phyloP scores from a whole-genome alignment of 1,140 invertebrate species.

The Drosophila varians region DNA sequence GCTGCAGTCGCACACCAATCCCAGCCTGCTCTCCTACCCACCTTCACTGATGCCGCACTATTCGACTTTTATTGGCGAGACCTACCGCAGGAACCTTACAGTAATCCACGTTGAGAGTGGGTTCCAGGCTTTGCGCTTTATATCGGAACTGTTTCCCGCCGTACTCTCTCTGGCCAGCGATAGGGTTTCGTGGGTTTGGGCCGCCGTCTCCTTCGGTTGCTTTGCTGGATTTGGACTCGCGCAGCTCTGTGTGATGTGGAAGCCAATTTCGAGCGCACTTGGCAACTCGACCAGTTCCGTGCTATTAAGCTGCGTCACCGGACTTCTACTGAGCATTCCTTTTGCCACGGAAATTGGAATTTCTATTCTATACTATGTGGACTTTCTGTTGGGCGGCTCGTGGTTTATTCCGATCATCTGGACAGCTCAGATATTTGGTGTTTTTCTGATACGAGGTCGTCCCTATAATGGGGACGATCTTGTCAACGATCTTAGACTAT shows the following conservation, averaged over 20 bases:
- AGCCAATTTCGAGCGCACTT: constrained; percentile 87
- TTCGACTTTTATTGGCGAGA: constrained; percentile 80
- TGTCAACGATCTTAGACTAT: constrained; percentile 87
- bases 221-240: constrained; percentile 94
- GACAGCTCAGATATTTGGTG: constrained; percentile 89
- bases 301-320: constrained; percentile 92
- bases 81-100: constrained; percentile 73
- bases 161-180: constrained; percentile 88
- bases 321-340: constrained; percentile 92
- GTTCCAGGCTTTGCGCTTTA: constrained; percentile 91
- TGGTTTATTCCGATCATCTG: constrained; percentile 95
- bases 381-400: constrained; percentile 91
- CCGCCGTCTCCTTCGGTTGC: constrained; percentile 92
- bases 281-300: constrained; percentile 94
- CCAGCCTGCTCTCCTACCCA: constrained; percentile 78
- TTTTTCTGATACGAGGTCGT: constrained; percentile 92
- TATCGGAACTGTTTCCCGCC: constrained; percentile 93
- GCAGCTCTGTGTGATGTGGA: constrained; percentile 88
- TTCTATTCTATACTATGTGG: constrained; percentile 92
- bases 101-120: constrained; percentile 86
- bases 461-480: constrained; percentile 93
- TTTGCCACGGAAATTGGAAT: constrained; percentile 95
- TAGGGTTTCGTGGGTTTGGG: constrained; percentile 88
- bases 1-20: constrained; percentile 83
- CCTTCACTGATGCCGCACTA: constrained; percentile 74